Conservation (phyloP, 1,140 invertebrate genomes). For the Danaus melanippus region DNA sequence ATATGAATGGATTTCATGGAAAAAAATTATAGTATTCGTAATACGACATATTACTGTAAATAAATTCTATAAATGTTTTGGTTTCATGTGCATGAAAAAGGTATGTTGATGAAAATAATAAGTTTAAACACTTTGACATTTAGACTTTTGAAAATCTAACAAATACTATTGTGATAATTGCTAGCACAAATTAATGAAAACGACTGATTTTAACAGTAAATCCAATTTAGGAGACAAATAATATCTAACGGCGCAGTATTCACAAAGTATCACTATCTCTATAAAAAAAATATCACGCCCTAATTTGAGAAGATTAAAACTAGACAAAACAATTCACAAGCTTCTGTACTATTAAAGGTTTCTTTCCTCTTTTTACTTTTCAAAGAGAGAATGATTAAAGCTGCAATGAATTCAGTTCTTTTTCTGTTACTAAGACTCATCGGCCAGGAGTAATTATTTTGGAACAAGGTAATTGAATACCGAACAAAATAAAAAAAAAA, state of each 20-base stretch:
- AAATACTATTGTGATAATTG: too few relatives aligned
- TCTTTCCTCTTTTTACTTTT: slow-evolving; percentile 21
- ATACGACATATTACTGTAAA: too few relatives aligned
- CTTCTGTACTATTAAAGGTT: slow-evolving; percentile 22
- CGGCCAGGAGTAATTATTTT: slow-evolving; percentile 43
- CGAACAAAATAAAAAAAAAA: slow-evolving; percentile 56
- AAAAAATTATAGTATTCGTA: too few relatives aligned
- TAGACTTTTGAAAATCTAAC: too few relatives aligned
- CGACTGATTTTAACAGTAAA: background rate
- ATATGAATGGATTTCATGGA: too few relatives aligned
- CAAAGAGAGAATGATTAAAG: slow-evolving; percentile 30
- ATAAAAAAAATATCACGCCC: slow-evolving; percentile 9
- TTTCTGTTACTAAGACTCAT: slow-evolving; percentile 35
- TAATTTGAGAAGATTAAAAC: slow-evolving; percentile 23
- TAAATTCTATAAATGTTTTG: too few relatives aligned
- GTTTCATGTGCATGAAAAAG: too few relatives aligned
- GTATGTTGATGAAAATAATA: too few relatives aligned
- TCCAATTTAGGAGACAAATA: slow-evolving; percentile 11
- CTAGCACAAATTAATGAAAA: too few relatives aligned
- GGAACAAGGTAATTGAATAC: slow-evolving; percentile 60
- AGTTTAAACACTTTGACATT: too few relatives aligned
- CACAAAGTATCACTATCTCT: too few relatives aligned
- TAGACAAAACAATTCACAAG: slow-evolving; percentile 25
- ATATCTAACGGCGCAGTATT: background rate
- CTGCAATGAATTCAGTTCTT: slow-evolving; percentile 34